Evolutionary conservation across 2,888 invertebrate species (phyloP), one percentile per base, ranked within the genome.

Genomic region (Acrobeloides nanus): DNA sequence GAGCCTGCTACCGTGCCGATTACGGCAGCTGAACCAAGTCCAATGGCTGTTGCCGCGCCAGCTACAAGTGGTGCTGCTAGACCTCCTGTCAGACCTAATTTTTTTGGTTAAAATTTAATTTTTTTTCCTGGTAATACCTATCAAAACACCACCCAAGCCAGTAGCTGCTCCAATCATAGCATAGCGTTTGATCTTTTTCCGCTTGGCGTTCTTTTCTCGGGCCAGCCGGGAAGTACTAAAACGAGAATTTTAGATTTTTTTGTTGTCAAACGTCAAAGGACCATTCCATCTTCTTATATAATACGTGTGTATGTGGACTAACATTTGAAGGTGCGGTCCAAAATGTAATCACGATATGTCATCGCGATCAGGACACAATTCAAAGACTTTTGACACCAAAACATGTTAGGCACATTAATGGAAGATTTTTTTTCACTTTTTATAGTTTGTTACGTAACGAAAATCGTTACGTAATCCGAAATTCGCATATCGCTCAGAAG

Each of bases 161-260:
- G 82, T 81, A 4, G 82, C 82, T 32, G 81, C 74, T n/a, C 82
- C 82, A 47, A 83, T 81, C 59, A 81, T 73, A 35, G 81, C 80
- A 66, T 80, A 81, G 32, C 82, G 75, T 68, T 82, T 82, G 18
- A 80, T 75, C 67, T 81, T 82, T 46, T 79, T 77, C 24, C 76
- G 76, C 51, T 79, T 74, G 26, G 77, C 75, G 20, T 79, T 75
- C 50, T 76, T 76, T 44, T 74, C 74, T 33, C 78, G 76, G 46
- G 77, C 78, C 44, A 74, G 69, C 48, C 75, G 68, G 65, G 81
- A 80, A 53, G 80, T 80, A 50, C 81, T 81, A 49, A 51, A 55
- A 18, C 12, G 2, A 17, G 5, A 8, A 17, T 42, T 10, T 47
- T 46, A 8, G 26, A 15, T 18, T 6, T 24, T 8, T 48, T 8